Percentiles rank a stretch among this genome's conserved stretches.
phyloP scores from a whole-genome alignment of 2,113 vertebrate species.

The Rhadina sibilatrix region DNA sequence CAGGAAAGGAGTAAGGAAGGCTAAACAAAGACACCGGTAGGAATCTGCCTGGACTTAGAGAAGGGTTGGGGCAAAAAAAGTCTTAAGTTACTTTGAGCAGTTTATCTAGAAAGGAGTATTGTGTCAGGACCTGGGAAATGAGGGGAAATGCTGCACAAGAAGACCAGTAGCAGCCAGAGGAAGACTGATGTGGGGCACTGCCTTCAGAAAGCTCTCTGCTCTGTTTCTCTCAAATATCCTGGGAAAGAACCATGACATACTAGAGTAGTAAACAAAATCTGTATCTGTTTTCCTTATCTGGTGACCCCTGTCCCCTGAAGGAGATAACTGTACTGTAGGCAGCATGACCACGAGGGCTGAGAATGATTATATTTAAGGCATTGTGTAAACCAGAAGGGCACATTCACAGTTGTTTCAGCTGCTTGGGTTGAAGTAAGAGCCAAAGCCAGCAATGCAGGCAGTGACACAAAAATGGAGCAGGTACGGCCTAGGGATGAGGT shows the following conservation, averaged over 20 bases:
- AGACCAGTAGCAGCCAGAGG: background rate
- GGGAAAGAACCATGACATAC: background rate
- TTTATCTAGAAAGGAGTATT: background rate
- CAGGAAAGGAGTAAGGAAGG: background rate
- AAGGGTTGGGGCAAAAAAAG: background rate
- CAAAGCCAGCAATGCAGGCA: background rate
- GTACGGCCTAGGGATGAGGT: rapidly evolving
- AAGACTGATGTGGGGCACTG: background rate
- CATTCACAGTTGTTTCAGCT: background rate
- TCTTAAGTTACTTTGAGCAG: background rate
- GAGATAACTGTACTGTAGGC: background rate
- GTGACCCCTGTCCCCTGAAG: rapidly evolving
- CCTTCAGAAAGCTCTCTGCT: background rate
- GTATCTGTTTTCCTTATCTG: background rate
- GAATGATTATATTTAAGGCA: background rate
- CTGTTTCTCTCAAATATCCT: background rate
- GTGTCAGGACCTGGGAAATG: background rate
- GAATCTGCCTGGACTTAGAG: background rate
- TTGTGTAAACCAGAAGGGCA: background rate
- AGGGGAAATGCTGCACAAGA: background rate
- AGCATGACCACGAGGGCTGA: background rate
- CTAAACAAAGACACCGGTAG: background rate
- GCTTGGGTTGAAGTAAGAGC: background rate
- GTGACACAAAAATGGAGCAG: background rate
- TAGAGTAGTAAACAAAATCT: background rate